Base-by-base conservation (phyloP, 2,888 invertebrate species). In the Orthosia cruda region DNA sequence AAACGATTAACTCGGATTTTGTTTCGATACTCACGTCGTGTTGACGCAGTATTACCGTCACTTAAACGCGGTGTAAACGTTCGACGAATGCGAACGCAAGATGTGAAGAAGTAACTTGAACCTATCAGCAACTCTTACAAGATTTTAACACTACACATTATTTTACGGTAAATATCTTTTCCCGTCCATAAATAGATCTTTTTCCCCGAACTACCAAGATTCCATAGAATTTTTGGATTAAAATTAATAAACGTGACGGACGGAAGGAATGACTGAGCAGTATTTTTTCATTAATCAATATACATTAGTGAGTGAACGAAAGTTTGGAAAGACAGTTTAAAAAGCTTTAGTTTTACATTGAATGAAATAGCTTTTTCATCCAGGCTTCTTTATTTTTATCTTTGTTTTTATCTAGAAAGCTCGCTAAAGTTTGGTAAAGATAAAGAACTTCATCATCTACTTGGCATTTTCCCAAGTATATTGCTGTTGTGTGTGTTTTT, bases 221-320 rank as follows among this genome's bases (percentile, higher is more conserved):
- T 59, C 72, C 69, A 76, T 20, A 64, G 20, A n/a, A 74, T 73
- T 70, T 67, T 26, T 58, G 47, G 20, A 59, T 73, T 54, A 77
- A 73, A 72, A 72, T 70, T 32, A 77, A 87, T 74, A 70, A 84
- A 64, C 52, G 61, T 71, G 72, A 64, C 67, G 55, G 57, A 70
- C 61, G 52, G 54, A 62, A 69, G 84, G 84, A 87, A 80, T 89
- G 86, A 90, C 81, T 81, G 16, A 32, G 73, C 88, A 47, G 68
- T 81, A 77, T 87, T 89, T 87, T 80, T 87, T 80, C 81, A 86
- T 86, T 84, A 90, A 86, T 89, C 89, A 87, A 74, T 77, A 65
- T 80, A 88, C 85, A 87, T 89, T 88, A 84, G 81, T 77, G 65
- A 47, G 70, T 20, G 61, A 65, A 65, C 61, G 61, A 74, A 76